phyloP scores from a whole-genome alignment of 2,113 vertebrate species.

The Megaceryle torquata region DNA sequence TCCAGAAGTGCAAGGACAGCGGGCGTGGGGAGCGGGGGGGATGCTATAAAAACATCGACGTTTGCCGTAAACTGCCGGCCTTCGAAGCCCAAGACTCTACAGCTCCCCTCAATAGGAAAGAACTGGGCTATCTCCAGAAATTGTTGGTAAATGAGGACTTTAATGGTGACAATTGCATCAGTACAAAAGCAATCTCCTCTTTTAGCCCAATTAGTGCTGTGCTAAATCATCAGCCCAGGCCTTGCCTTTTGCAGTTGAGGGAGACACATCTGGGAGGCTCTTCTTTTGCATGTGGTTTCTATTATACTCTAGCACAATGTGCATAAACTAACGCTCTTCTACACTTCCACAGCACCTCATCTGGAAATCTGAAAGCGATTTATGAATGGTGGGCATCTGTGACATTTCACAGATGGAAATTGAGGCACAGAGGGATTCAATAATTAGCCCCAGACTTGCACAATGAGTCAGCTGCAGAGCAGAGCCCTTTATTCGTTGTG shows the following conservation, averaged over 20 bases:
- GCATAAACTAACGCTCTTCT: constrained; percentile 38
- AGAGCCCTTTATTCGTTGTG: constrained; percentile 18
- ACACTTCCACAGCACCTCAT: constrained; percentile 59
- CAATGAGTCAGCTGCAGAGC: constrained; percentile 30
- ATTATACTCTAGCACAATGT: constrained; percentile 33
- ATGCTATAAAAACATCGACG: not conserved
- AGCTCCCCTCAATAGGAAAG: not conserved
- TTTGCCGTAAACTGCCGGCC: not conserved
- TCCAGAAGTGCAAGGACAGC: not conserved
- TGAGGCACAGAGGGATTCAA: constrained; percentile 11
- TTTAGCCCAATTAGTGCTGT: constrained; percentile 29
- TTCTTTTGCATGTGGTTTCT: constrained; percentile 40
- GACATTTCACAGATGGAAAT: constrained; percentile 57
- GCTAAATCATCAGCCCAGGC: constrained; percentile 26
- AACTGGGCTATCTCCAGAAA: constrained; percentile 10
- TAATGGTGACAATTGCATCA: constrained; percentile 39
- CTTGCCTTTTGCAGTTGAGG: not conserved
- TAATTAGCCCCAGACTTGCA: constrained; percentile 51
- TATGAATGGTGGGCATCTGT: constrained; percentile 60
- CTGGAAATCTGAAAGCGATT: constrained; percentile 57
- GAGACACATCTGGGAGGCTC: constrained; percentile 44
- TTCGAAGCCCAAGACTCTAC: not conserved
- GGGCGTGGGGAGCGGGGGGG: not conserved
- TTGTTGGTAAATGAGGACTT: constrained; percentile 9
- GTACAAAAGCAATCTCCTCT: constrained; percentile 16